phyloP scores from a whole-genome alignment of 2,113 vertebrate genomes.

The Labrus mixtus region DNA sequence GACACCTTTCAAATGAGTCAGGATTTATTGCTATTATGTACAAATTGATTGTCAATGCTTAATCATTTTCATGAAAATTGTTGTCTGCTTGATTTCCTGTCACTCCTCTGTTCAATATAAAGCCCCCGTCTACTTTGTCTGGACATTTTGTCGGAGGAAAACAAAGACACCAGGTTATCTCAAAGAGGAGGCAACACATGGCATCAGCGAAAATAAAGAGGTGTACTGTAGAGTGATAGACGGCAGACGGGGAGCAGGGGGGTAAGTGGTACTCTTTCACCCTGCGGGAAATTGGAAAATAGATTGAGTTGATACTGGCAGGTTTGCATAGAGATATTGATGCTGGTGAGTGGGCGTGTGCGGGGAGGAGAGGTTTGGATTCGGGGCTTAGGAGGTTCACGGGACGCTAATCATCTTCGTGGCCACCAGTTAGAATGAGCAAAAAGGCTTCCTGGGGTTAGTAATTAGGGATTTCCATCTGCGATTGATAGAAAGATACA shows the following conservation, averaged over 20 bases:
- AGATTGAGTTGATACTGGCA: conserved; percentile 80
- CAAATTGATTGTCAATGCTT: neutral
- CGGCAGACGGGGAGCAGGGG: conserved; percentile 32
- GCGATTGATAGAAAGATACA: conserved; percentile 45
- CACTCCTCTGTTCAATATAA: neutral
- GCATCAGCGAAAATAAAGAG: conserved; percentile 33
- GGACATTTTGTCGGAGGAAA: neutral
- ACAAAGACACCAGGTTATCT: neutral
- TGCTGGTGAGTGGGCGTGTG: conserved; percentile 27
- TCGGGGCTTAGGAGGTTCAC: conserved; percentile 45
- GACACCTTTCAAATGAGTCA: neutral
- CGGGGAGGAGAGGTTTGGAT: conserved; percentile 31
- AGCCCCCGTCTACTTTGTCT: neutral
- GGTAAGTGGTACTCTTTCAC: conserved; percentile 44
- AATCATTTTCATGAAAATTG: neutral
- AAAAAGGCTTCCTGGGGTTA: conserved; percentile 53
- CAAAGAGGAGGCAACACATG: conserved; percentile 22
- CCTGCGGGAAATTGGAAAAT: conserved; percentile 80
- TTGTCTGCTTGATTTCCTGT: neutral
- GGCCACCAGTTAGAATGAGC: conserved; percentile 30
- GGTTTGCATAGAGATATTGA: conserved; percentile 75
- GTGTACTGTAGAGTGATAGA: conserved; percentile 47
- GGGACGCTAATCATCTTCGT: conserved; percentile 61
- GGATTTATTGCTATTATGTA: neutral
- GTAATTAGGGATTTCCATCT: conserved; percentile 63